Evolutionary conservation across 2,888 invertebrate genomes (phyloP).

Genomic region (Drosophila bunnanda): DNA sequence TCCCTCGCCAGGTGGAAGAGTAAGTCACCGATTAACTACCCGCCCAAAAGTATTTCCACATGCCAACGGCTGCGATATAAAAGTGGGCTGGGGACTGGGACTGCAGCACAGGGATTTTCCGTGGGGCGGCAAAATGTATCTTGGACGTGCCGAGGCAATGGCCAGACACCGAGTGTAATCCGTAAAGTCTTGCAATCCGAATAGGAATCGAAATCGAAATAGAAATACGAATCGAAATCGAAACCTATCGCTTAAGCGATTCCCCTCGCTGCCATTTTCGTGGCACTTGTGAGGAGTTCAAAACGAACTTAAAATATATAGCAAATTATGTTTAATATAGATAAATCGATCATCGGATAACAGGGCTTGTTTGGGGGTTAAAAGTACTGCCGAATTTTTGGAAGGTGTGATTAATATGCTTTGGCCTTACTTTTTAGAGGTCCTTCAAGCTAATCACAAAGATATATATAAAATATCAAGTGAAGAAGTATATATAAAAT

Average conservation of each 20-base stretch:
- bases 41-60: constrained; percentile 71
- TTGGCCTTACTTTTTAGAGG: too few relatives aligned
- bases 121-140: constrained; percentile 68
- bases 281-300: constrained; percentile 3
- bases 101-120: constrained; percentile 35
- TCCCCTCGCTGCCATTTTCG: constrained; percentile 1
- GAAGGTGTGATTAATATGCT: too few relatives aligned
- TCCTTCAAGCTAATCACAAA: too few relatives aligned
- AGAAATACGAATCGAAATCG: constrained; percentile 9
- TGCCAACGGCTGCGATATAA: constrained; percentile 60
- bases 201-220: constrained; percentile 24
- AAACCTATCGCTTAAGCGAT: constrained; percentile 11
- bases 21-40: constrained; percentile 73
- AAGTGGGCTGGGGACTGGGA: constrained; percentile 12
- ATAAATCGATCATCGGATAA: too few relatives aligned
- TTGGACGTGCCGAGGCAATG: constrained; percentile 68
- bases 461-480: too few relatives aligned
- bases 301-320: background rate
- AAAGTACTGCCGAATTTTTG: too few relatives aligned
- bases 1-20: constrained; percentile 18
- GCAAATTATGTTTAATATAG: background rate
- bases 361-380: too few relatives aligned
- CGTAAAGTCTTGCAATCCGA: constrained; percentile 19
- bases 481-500: too few relatives aligned
- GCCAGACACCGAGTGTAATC: constrained; percentile 50